Percentiles rank a stretch among this genome's conserved stretches.
Conservation (phyloP, 1,140 invertebrate species). For the Melipona quadrifasciata region DNA sequence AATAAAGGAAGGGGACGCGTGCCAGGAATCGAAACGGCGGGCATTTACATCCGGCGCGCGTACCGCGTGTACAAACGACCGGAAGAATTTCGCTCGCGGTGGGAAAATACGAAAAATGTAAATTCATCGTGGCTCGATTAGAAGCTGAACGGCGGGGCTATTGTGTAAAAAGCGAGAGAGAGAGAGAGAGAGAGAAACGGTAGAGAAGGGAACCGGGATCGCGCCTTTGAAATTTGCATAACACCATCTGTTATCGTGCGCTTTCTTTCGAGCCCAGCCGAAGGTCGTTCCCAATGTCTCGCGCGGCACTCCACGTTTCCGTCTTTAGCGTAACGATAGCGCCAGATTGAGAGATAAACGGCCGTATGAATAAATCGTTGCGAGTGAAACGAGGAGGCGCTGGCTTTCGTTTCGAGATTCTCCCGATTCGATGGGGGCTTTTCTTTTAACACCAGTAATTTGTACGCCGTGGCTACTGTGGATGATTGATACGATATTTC, state of each 20-base stretch:
- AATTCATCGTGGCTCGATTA: constrained; percentile 44
- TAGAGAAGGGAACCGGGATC: background rate
- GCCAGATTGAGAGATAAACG: constrained; percentile 22
- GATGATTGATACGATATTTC: background rate
- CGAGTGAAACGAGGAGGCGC: background rate
- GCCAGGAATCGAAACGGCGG: constrained; percentile 33
- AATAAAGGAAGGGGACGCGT: constrained; percentile 46
- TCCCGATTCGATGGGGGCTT: too few species aligned
- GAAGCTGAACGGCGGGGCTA: constrained; percentile 12
- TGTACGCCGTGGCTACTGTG: background rate
- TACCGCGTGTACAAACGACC: constrained; percentile 35
- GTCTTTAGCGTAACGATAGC: constrained; percentile 7
- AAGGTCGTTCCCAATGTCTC: constrained; percentile 11
- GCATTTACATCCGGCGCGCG: constrained; percentile 32
- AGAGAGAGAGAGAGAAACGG: background rate
- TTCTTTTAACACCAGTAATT: background rate
- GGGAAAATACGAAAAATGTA: constrained; percentile 45
- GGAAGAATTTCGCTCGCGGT: constrained; percentile 16
- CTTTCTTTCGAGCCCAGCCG: background rate
- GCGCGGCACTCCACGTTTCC: constrained; percentile 14
- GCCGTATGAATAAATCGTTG: constrained; percentile 15
- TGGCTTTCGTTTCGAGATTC: background rate
- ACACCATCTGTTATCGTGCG: constrained; percentile 23
- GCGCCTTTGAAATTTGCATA: constrained; percentile 42
- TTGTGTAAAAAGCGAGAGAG: background rate